A percentile compares a stretch with the other conserved stretches of the same genome.
Evolutionary conservation across 1,140 invertebrate genomes (phyloP).

Genomic region (Coptotermes formosanus): DNA sequence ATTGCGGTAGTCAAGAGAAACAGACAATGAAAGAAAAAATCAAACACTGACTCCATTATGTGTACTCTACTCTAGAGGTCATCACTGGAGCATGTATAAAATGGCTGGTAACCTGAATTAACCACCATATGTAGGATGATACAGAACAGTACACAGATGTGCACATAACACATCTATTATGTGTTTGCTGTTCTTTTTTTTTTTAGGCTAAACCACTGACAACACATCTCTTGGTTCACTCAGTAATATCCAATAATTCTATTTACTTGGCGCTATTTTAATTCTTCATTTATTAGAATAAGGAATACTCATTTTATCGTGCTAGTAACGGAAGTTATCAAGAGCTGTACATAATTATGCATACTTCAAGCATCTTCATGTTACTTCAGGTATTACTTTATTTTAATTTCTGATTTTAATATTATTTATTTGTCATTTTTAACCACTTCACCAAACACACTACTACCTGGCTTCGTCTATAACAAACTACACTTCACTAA

Average conservation of each 20-base stretch:
- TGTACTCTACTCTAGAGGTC: not conserved
- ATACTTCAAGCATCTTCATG: not conserved
- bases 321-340: constrained; percentile 1
- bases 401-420: not conserved
- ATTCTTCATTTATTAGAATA: constrained; percentile 14
- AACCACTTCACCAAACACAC: not conserved
- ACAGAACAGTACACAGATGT: not conserved
- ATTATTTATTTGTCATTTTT: not conserved
- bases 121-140: not conserved
- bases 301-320: not conserved
- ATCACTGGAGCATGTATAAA: constrained; percentile 18
- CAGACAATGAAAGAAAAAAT: not conserved
- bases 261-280: constrained; percentile 13
- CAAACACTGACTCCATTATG: constrained; percentile 14
- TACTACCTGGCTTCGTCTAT: not conserved
- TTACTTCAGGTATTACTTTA: not conserved
- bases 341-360: not conserved
- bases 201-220: not conserved
- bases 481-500: constrained; percentile 1
- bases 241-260: not conserved
- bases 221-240: not conserved
- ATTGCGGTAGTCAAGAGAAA: not conserved
- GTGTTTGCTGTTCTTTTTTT: not conserved
- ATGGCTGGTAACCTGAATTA: not conserved
- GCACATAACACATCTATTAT: constrained; percentile 1